Percentiles rank a stretch among this genome's conserved stretches.
Evolutionary conservation across 2,113 vertebrate genomes (phyloP).

Genomic region (Phaethon lepturus): DNA sequence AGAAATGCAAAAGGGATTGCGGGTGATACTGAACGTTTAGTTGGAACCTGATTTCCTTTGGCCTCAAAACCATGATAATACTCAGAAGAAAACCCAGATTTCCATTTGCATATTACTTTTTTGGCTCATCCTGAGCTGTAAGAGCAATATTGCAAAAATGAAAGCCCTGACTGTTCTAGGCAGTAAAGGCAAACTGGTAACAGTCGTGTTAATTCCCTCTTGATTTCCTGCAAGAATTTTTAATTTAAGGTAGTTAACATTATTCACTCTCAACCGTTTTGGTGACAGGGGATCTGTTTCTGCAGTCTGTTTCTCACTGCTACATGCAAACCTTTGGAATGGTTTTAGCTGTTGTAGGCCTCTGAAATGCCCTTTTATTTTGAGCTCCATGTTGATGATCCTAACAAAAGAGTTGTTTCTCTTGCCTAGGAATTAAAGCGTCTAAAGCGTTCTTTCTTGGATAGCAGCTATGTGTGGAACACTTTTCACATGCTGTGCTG

Average conservation of each 20-base stretch:
- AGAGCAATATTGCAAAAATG: background rate
- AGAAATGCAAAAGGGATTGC: background rate
- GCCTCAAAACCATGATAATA: background rate
- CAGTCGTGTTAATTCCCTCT: background rate
- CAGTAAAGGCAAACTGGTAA: background rate
- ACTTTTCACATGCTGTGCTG: constrained; percentile 17
- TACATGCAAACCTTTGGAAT: background rate
- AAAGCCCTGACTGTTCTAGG: background rate
- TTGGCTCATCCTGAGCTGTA: background rate
- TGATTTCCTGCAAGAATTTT: background rate
- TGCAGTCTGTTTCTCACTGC: background rate
- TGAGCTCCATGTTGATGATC: background rate
- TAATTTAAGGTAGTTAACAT: background rate
- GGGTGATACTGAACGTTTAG: background rate
- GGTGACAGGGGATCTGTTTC: background rate
- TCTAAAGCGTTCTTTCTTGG: background rate
- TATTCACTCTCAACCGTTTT: background rate
- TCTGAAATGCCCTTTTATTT: constrained; percentile 25
- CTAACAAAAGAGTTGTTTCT: constrained; percentile 48
- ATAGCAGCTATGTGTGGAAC: background rate
- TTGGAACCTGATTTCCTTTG: background rate
- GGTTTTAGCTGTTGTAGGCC: background rate
- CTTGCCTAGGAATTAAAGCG: constrained; percentile 26
- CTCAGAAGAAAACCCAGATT: background rate
- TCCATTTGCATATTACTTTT: background rate